Evolutionary conservation across 2,113 vertebrate species (phyloP).

Genomic region (Columba livia): DNA sequence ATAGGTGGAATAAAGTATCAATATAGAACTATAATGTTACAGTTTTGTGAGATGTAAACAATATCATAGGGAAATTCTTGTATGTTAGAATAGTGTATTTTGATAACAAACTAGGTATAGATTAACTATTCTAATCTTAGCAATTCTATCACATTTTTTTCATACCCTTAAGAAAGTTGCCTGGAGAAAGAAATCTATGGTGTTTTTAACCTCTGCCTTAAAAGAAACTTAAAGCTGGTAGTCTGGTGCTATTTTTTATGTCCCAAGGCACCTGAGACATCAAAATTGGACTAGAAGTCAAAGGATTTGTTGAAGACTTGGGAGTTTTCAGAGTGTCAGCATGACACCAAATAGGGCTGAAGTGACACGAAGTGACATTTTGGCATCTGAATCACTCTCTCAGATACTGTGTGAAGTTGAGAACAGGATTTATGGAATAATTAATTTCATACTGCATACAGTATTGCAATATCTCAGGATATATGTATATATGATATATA

Average conservation of each 20-base stretch:
- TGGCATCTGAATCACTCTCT: neutral
- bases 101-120: neutral
- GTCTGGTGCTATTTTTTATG: neutral
- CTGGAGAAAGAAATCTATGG: neutral
- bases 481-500: neutral
- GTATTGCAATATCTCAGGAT: neutral
- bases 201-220: neutral
- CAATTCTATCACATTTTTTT: neutral
- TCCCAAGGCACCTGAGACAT: neutral
- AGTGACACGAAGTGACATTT: neutral
- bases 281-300: neutral
- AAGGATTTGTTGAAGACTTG: neutral
- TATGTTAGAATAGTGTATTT: neutral
- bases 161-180: neutral
- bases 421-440: neutral
- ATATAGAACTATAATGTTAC: neutral
- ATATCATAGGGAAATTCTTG: neutral
- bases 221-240: neutral
- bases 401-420: neutral
- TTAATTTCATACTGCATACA: neutral
- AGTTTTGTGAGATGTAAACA: neutral
- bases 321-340: neutral
- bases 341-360: neutral
- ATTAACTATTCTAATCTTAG: neutral
- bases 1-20: neutral